These are phyloP conservation scores for Buathra laborator DNA, from an alignment of 2,888 invertebrate species.

Conservation along the genomic window DNA sequence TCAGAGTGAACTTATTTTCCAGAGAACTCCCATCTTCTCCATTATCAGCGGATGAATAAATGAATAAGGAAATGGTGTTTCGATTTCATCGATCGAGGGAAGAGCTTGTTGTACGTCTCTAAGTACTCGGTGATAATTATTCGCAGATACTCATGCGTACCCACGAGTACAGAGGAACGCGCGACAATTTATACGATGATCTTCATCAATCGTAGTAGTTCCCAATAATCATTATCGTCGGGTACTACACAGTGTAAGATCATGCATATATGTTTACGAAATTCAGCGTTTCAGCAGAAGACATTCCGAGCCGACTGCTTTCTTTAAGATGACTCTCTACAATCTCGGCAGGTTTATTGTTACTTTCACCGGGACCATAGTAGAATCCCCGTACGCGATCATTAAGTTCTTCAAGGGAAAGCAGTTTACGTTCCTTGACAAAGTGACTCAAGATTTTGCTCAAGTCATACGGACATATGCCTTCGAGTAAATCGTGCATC, in stretches of 20 bases:
- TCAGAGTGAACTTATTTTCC: not conserved
- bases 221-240: constrained; percentile 12
- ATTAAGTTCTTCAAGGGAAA: constrained; percentile 33
- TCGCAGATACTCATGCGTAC: constrained; percentile 55
- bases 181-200: constrained; percentile 1
- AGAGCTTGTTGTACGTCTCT: constrained; percentile 33
- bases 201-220: constrained; percentile 8
- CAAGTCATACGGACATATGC: too few relatives aligned
- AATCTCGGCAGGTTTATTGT: constrained; percentile 34
- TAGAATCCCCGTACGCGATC: constrained; percentile 1
- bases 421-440: too few relatives aligned
- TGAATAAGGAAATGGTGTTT: constrained; percentile 68
- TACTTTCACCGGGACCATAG: too few relatives aligned
- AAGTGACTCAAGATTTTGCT: too few relatives aligned
- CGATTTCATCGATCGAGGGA: constrained; percentile 65
- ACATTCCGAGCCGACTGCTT: constrained; percentile 28
- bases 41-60: constrained; percentile 67
- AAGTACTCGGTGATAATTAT: constrained; percentile 63
- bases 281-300: constrained; percentile 27
- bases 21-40: constrained; percentile 19
- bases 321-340: constrained; percentile 18
- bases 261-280: too few relatives aligned
- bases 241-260: constrained; percentile 28
- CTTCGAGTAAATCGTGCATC: too few relatives aligned
- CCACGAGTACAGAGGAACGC: constrained; percentile 18